Conservation (phyloP, 2,888 invertebrate species). For the Cerastoderma edule region DNA sequence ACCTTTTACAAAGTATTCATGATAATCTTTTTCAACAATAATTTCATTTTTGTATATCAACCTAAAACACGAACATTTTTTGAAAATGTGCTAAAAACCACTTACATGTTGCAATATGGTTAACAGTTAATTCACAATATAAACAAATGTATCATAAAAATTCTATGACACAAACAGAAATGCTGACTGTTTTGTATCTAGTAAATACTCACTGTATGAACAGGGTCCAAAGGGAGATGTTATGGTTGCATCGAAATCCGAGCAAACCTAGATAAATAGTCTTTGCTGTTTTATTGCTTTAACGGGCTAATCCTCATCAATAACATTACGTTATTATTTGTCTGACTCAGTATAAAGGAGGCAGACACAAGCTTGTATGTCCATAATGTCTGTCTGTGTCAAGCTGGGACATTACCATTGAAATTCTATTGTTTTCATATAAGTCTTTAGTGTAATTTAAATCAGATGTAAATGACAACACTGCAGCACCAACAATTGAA, state of each 20-base stretch:
- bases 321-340: no score
- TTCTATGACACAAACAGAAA: not conserved
- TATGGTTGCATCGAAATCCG: slow-evolving; percentile 95
- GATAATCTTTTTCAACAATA: no score
- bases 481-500: not conserved
- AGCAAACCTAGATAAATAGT: slow-evolving; percentile 41
- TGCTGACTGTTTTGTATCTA: not conserved
- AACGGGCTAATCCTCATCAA: no score
- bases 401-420: not conserved
- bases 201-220: slow-evolving; percentile 52
- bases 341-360: not conserved
- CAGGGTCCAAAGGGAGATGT: slow-evolving; percentile 84
- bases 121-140: not conserved
- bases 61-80: not conserved
- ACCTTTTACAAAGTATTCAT: no score
- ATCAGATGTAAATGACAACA: slow-evolving; percentile 1
- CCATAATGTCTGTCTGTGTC: not conserved
- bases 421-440: not conserved
- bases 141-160: not conserved
- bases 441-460: not conserved
- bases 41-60: not conserved
- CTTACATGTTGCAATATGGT: not conserved
- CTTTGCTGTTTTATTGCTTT: no score
- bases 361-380: no score
- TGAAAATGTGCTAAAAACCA: not conserved